Percentiles rank a stretch among this genome's conserved stretches.
Conservation (phyloP, 2,113 vertebrate species). For the Bufo gargarizans region DNA sequence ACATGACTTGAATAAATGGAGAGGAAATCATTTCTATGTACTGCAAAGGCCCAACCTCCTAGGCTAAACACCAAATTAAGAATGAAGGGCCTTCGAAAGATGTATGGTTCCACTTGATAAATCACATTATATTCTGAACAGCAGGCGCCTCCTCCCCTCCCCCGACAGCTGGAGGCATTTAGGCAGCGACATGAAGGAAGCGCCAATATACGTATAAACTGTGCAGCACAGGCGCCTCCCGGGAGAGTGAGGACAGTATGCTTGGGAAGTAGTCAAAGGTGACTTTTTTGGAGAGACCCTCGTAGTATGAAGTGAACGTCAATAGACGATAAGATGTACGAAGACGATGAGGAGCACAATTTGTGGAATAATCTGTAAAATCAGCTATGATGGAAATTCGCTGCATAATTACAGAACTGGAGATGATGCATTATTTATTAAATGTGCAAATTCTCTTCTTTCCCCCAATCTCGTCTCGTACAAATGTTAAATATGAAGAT, state of each 20-base stretch:
- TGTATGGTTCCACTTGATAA: constrained; percentile 50
- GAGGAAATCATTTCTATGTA: not conserved
- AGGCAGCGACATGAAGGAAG: not conserved
- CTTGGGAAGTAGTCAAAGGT: not conserved
- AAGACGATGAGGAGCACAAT: not conserved
- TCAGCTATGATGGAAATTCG: not conserved
- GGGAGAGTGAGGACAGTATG: not conserved
- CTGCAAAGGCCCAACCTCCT: not conserved
- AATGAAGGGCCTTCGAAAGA: constrained; percentile 61
- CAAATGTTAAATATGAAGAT: not conserved
- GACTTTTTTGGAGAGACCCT: not conserved
- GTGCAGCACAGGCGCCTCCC: not conserved
- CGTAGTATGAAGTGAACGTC: not conserved
- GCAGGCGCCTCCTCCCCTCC: not conserved
- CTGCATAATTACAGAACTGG: not conserved
- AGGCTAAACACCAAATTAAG: constrained; percentile 59
- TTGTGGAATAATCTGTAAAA: not conserved
- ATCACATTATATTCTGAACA: constrained; percentile 50
- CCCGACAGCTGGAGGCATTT: not conserved
- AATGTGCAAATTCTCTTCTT: not conserved
- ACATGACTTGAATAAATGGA: not conserved
- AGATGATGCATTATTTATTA: constrained; percentile 12
- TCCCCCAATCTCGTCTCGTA: not conserved
- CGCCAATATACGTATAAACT: not conserved
- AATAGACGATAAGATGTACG: not conserved